Percentiles rank a stretch among this genome's conserved stretches.
Evolutionary conservation across 2,888 invertebrate species (phyloP).

Genomic region (Drosophila putrida): DNA sequence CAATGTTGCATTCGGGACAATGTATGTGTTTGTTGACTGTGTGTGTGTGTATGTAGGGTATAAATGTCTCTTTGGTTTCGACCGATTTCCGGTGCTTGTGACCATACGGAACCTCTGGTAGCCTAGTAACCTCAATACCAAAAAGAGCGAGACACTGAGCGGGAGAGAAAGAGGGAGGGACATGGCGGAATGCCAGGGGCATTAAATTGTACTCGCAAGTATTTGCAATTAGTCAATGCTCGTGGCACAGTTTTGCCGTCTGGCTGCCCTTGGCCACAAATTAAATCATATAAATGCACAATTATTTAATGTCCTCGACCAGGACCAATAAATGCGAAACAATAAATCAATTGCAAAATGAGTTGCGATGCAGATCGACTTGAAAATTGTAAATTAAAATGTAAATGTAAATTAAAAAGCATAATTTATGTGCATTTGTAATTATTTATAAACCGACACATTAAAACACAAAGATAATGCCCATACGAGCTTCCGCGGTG

Average conservation of each 20-base stretch:
- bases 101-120: constrained; percentile 40
- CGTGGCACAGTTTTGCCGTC: constrained; percentile 62
- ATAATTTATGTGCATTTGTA: constrained; percentile 78
- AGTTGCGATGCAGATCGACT: constrained; percentile 65
- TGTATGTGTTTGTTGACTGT: constrained; percentile 4
- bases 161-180: not conserved
- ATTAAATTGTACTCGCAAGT: constrained; percentile 51
- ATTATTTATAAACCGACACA: constrained; percentile 82
- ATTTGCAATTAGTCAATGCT: constrained; percentile 76
- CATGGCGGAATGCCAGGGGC: constrained; percentile 5
- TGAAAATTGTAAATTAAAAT: constrained; percentile 70
- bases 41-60: constrained; percentile 14
- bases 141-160: not conserved
- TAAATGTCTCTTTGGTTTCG: constrained; percentile 40
- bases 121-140: constrained; percentile 66
- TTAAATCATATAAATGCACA: constrained; percentile 82
- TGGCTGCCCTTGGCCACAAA: constrained; percentile 75
- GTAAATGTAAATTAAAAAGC: constrained; percentile 82
- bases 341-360: constrained; percentile 56
- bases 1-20: constrained; percentile 22
- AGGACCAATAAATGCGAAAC: constrained; percentile 32
- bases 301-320: constrained; percentile 73
- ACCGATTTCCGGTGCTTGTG: constrained; percentile 59
- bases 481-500: constrained; percentile 14
- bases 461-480: constrained; percentile 80